These are phyloP conservation scores for Hycleus cichorii DNA, from an alignment of 1,140 invertebrate genomes.

Conservation along the genomic window DNA sequence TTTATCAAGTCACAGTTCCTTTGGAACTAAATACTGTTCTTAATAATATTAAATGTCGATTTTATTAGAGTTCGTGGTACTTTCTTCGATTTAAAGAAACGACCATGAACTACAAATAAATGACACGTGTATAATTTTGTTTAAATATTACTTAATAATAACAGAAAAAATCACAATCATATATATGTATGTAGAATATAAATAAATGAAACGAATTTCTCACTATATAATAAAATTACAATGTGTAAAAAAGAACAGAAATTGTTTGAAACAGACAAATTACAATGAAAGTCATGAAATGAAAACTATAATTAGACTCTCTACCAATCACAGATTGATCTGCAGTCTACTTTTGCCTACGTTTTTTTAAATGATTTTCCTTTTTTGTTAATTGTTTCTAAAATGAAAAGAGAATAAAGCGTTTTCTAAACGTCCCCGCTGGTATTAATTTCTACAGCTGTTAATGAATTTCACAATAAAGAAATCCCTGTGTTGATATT, in stretches of 20 bases:
- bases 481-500: no score
- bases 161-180: conserved; percentile 12
- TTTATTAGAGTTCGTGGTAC: no score
- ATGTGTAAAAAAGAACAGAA: background rate
- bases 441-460: background rate
- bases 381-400: no score
- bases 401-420: conserved; percentile 6
- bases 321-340: conserved; percentile 13
- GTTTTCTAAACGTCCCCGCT: conserved; percentile 10
- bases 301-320: conserved; percentile 1
- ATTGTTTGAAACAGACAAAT: background rate
- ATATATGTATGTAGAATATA: background rate
- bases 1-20: conserved; percentile 14
- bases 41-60: no score
- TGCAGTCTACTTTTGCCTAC: conserved; percentile 12
- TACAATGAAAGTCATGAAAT: conserved; percentile 3
- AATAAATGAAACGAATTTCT: conserved; percentile 13
- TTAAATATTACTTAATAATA: no score
- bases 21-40: conserved; percentile 13
- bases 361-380: no score
- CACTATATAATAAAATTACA: conserved; percentile 5
- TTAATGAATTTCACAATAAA: no score
- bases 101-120: no score
- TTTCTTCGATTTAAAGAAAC: no score
- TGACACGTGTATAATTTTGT: no score